Conservation (phyloP, 2,113 vertebrate species). For the Tenrec ecaudatus region DNA sequence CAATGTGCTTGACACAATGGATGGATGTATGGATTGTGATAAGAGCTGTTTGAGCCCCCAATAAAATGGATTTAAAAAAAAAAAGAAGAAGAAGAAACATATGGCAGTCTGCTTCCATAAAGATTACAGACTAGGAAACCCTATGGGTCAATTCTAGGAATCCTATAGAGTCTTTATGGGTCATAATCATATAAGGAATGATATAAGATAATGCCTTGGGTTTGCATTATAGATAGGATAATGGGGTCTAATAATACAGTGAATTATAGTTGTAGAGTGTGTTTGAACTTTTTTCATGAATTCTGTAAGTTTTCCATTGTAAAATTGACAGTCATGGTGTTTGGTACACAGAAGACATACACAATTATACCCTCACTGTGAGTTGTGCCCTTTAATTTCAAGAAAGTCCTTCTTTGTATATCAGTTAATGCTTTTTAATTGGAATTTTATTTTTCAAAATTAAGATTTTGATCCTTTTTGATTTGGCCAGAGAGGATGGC, state of each 20-base stretch:
- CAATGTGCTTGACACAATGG: too few species aligned
- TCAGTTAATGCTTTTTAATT: background rate
- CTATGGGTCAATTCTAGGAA: background rate
- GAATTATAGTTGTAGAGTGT: background rate
- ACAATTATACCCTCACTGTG: conserved; percentile 35
- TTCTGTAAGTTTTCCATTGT: conserved; percentile 26
- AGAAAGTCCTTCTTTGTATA: conserved; percentile 4
- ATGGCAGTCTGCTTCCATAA: background rate
- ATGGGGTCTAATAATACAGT: background rate
- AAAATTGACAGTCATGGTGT: background rate
- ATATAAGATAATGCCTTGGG: background rate
- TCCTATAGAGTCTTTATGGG: background rate
- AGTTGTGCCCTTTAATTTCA: conserved; percentile 26
- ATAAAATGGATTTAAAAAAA: too few species aligned
- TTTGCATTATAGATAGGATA: background rate
- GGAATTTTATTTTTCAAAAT: conserved; percentile 40
- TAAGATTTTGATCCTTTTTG: conserved; percentile 43
- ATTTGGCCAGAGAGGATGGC: background rate
- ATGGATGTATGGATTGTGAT: too few species aligned
- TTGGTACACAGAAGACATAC: conserved; percentile 25
- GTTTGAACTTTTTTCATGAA: conserved; percentile 1
- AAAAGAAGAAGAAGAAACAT: background rate
- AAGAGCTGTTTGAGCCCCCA: too few species aligned
- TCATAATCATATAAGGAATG: background rate
- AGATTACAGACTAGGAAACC: background rate